Conservation (phyloP, 2,113 vertebrate species). For the Calonectris borealis region DNA sequence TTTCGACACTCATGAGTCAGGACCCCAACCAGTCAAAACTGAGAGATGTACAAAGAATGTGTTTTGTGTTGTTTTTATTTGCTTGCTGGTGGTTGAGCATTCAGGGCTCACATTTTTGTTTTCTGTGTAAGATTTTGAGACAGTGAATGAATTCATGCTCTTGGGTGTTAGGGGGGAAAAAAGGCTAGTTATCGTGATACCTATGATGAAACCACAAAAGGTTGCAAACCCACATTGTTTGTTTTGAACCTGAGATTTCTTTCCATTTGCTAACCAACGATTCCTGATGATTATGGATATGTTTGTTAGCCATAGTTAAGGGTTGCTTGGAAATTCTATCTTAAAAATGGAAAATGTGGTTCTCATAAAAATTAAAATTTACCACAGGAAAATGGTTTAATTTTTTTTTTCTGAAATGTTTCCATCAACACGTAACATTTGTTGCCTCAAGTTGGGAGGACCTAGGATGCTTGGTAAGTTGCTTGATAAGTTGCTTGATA, state of each 20-base stretch:
- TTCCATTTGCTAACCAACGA: background rate
- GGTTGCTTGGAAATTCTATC: constrained; percentile 53
- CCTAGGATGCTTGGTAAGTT: background rate
- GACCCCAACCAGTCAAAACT: constrained; percentile 31
- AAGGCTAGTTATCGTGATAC: background rate
- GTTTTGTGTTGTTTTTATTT: constrained; percentile 1
- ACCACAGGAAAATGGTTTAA: constrained; percentile 22
- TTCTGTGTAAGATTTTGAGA: background rate
- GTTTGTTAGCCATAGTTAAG: constrained; percentile 11
- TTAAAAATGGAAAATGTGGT: constrained; percentile 57
- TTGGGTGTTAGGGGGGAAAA: background rate
- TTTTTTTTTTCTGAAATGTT: background rate
- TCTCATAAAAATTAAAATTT: constrained; percentile 49
- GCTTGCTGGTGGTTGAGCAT: constrained; percentile 4
- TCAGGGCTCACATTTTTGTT: background rate
- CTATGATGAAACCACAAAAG: background rate
- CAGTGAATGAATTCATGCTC: background rate
- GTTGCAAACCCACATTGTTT: constrained; percentile 35
- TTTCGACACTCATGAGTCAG: constrained; percentile 48
- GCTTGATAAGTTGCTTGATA: background rate
- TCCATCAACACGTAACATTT: background rate
- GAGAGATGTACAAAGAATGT: background rate
- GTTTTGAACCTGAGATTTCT: constrained; percentile 47
- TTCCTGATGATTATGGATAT: background rate
- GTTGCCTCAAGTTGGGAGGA: background rate